Conservation (phyloP, 2,797 vertebrate genomes). For the Rhinella marina region DNA sequence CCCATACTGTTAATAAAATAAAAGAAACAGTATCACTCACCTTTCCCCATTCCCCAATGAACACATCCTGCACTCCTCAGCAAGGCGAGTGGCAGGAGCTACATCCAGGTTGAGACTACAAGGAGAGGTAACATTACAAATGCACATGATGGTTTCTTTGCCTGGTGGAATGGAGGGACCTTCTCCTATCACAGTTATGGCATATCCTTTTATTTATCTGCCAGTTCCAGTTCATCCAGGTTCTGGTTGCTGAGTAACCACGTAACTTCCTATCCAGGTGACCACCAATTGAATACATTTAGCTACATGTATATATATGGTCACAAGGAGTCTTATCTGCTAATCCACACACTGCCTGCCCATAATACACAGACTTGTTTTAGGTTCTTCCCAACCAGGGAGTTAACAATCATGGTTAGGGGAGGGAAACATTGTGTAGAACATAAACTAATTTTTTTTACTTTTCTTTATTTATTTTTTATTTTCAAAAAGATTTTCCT, state of each 20-base stretch:
- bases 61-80: too few species aligned
- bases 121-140: too few species aligned
- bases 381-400: not conserved
- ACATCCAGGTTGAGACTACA: too few species aligned
- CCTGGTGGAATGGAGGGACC: not conserved
- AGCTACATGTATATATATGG: not conserved
- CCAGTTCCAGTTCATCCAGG: not conserved
- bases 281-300: not conserved
- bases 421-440: not conserved
- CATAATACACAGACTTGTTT: too few species aligned
- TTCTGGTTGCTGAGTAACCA: not conserved
- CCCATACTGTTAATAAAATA: too few species aligned
- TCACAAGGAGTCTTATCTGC: not conserved
- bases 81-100: too few species aligned
- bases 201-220: not conserved
- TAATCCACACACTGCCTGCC: not conserved
- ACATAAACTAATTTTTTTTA: not conserved
- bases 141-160: too few species aligned
- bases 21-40: too few species aligned
- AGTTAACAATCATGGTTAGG: not conserved
- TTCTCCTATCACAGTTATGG: too few species aligned
- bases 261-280: not conserved
- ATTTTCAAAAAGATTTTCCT: conserved; percentile 13
- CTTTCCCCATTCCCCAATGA: too few species aligned
- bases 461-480: not conserved